These are phyloP conservation scores for Neoascia interrupta DNA, from an alignment of 2,888 invertebrate genomes.

Conservation along the genomic window DNA sequence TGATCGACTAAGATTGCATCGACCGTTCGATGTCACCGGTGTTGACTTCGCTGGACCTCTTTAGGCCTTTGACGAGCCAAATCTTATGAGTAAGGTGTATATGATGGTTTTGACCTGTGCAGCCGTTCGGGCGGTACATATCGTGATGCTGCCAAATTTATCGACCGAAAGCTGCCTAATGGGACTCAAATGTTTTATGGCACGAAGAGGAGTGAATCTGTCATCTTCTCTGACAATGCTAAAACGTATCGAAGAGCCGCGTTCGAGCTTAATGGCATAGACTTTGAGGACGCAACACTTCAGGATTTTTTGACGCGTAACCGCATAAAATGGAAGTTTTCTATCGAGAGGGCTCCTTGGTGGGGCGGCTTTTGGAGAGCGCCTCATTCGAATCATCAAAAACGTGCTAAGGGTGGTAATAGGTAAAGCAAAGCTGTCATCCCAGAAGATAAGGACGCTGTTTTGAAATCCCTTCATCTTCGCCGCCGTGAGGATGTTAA, in stretches of 20 bases:
- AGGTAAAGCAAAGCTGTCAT: slow-evolving; percentile 3
- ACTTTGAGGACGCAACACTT: neutral
- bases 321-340: slow-evolving; percentile 1
- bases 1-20: neutral
- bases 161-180: neutral
- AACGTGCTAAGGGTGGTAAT: slow-evolving; percentile 3
- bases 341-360: neutral
- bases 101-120: slow-evolving; percentile 2
- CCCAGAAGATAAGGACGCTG: neutral
- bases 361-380: slow-evolving; percentile 15
- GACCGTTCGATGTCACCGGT: neutral
- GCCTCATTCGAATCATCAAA: neutral
- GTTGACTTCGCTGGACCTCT: neutral
- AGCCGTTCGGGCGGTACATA: neutral
- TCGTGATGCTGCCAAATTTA: too few relatives aligned
- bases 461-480: neutral
- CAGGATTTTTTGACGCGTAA: slow-evolving; percentile 1
- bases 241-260: slow-evolving; percentile 10
- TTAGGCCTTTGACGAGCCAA: neutral
- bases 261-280: neutral
- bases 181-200: neutral
- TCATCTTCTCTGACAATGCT: slow-evolving; percentile 2
- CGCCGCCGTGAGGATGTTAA: slow-evolving; percentile 1
- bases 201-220: neutral
- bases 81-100: neutral